Base-by-base conservation (phyloP, 1,140 invertebrate genomes). In the Oppia nitens region DNA sequence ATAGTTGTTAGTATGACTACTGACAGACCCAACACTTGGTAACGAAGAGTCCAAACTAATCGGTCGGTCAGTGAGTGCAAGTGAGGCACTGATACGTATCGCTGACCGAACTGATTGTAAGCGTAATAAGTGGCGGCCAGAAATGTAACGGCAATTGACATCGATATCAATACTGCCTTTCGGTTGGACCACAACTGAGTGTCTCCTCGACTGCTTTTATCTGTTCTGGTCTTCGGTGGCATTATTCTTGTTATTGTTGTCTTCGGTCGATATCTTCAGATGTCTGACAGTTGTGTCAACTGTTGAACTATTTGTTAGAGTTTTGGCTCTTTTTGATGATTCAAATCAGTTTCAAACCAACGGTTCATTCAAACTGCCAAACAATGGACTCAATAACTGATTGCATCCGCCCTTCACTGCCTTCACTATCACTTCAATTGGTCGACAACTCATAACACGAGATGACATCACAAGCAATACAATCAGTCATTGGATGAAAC, bases 41-140 rank as follows among this genome's bases (percentile, higher is more conserved):
- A 20, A 21, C 47, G 57, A n/a, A 59, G 23, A 2, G 57, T 54
- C 14, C 24, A 59, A 3, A 54, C 51, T 4, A 59, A 27, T 1
- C 57, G 57, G 53, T 59, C 57, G 27, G 17, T n/a, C 27, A n/a
- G 2, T 56, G 23, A 27, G 21, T 14, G 45, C 21, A 50, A 2
- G 14, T 27, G 26, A 21, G 56, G 56, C 1, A 26, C 1, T 2
- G 29, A 32, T n/a, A 55, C 17, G 24, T 24, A 40, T 20, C 2
- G 6, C 17, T 40, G 24, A 4, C 24, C 11, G 26, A 21, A 55
- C 28, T 55, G 29, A 9, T 20, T 17, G 26, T 21, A 55, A 9
- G 11, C 28, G 40, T 21, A 55, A 45, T 17, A 32, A 4, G 40
- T 21, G 11, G 23, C 9, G 4, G 14, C 12, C 20, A 55, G 40